These are phyloP conservation scores for Heliconius hortense DNA, from an alignment of 2,888 invertebrate species.

Conservation along the genomic window DNA sequence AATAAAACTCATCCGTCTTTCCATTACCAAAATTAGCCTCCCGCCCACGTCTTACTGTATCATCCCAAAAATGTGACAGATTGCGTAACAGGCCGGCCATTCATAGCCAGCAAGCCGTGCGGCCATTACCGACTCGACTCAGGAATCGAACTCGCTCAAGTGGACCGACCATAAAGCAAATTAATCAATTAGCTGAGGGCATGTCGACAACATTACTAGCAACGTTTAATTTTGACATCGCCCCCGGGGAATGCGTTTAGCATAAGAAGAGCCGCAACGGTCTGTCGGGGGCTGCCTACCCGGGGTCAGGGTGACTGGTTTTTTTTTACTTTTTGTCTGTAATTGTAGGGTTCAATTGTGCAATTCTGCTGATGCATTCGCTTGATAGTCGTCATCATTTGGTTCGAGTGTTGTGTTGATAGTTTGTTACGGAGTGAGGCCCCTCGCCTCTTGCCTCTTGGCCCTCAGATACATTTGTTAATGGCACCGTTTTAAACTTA, in stretches of 20 bases:
- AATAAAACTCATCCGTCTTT: slow-evolving; percentile 30
- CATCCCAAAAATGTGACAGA: slow-evolving; percentile 76
- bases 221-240: slow-evolving; percentile 77
- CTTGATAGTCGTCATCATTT: slow-evolving; percentile 66
- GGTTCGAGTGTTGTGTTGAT: slow-evolving; percentile 67
- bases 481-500: slow-evolving; percentile 46
- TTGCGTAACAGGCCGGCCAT: slow-evolving; percentile 74
- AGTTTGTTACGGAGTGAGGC: slow-evolving; percentile 69
- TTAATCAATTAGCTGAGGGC: slow-evolving; percentile 81
- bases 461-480: slow-evolving; percentile 49
- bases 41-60: slow-evolving; percentile 49
- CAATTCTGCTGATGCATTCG: slow-evolving; percentile 78
- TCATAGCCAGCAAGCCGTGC: slow-evolving; percentile 70
- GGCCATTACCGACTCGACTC: slow-evolving; percentile 63
- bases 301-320: slow-evolving; percentile 52
- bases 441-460: slow-evolving; percentile 30
- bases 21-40: slow-evolving; percentile 56
- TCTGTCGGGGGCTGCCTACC: slow-evolving; percentile 34
- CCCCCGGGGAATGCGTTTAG: slow-evolving; percentile 51
- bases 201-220: slow-evolving; percentile 79
- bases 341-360: slow-evolving; percentile 66
- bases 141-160: slow-evolving; percentile 75
- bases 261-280: slow-evolving; percentile 47
- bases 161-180: slow-evolving; percentile 80
- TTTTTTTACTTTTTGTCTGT: slow-evolving; percentile 60